Conservation (phyloP, 1,140 invertebrate genomes). For the Diabrotica virgifera region DNA sequence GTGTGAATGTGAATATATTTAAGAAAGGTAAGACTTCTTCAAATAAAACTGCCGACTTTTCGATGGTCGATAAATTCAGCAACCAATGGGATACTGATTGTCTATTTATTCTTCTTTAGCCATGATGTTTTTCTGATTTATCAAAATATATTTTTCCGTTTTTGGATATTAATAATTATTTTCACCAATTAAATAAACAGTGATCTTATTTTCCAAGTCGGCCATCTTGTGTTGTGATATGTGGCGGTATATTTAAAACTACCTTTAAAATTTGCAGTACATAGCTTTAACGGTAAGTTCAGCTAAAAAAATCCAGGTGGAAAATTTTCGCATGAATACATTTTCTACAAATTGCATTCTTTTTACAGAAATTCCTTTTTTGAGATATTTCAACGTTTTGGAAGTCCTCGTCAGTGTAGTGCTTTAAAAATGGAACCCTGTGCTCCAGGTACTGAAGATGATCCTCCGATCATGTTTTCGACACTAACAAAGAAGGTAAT, state of each 20-base stretch:
- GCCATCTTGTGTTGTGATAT: constrained; percentile 37
- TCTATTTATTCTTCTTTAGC: neutral
- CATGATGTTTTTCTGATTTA: constrained; percentile 1
- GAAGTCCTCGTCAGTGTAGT: constrained; percentile 18
- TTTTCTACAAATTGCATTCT: constrained; percentile 9
- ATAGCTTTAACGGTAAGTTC: constrained; percentile 26
- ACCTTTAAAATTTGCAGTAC: constrained; percentile 18
- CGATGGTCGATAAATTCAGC: neutral
- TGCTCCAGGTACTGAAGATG: constrained; percentile 44
- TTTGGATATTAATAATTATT: neutral
- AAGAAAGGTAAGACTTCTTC: too few species aligned
- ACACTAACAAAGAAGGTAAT: constrained; percentile 41
- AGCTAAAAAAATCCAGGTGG: neutral
- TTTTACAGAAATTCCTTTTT: constrained; percentile 3
- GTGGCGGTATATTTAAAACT: constrained; percentile 37
- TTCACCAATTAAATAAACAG: neutral
- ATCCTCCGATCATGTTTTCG: constrained; percentile 32
- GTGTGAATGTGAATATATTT: too few species aligned
- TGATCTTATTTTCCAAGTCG: constrained; percentile 7
- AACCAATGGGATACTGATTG: neutral
- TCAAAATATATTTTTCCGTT: neutral
- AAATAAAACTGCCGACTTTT: too few species aligned
- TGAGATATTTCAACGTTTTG: constrained; percentile 4
- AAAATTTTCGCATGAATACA: neutral
- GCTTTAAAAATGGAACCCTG: constrained; percentile 38